phyloP scores from a whole-genome alignment of 2,797 vertebrate genomes.

The Ptychadena robeensis region DNA sequence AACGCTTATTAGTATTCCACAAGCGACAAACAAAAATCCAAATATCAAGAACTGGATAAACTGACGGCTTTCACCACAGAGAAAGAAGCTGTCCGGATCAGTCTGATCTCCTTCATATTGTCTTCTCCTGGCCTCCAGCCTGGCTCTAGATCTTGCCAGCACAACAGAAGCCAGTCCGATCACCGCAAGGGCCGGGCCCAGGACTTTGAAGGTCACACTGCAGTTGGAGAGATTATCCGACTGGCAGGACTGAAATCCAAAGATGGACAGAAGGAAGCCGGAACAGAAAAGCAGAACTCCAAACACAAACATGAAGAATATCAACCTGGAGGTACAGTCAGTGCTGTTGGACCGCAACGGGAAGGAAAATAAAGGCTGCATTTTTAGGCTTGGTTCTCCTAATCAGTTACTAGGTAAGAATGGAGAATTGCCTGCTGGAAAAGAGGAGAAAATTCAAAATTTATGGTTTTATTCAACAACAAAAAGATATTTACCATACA shows the following conservation, averaged over 20 bases:
- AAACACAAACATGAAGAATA: slow-evolving; percentile 76
- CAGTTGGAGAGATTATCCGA: slow-evolving; percentile 68
- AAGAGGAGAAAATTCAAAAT: not conserved
- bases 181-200: slow-evolving; percentile 71
- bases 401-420: not conserved
- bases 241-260: slow-evolving; percentile 75
- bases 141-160: slow-evolving; percentile 75
- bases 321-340: slow-evolving; percentile 67
- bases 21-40: slow-evolving; percentile 77
- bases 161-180: slow-evolving; percentile 72
- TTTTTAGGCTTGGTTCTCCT: not conserved
- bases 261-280: slow-evolving; percentile 77
- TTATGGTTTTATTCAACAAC: not conserved
- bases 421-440: not conserved
- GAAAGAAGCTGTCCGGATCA: slow-evolving; percentile 68
- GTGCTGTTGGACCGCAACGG: slow-evolving; percentile 39
- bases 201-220: slow-evolving; percentile 70
- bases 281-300: slow-evolving; percentile 72
- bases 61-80: slow-evolving; percentile 75
- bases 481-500: too few relatives aligned
- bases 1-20: slow-evolving; percentile 78
- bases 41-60: slow-evolving; percentile 80
- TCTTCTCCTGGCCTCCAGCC: slow-evolving; percentile 67
- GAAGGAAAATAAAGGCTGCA: slow-evolving; percentile 34
- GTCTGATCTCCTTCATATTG: slow-evolving; percentile 64